Evolutionary conservation across 2,888 invertebrate genomes (phyloP), one percentile per base, ranked within the genome.

Genomic region (Bugulina stolonifera): DNA sequence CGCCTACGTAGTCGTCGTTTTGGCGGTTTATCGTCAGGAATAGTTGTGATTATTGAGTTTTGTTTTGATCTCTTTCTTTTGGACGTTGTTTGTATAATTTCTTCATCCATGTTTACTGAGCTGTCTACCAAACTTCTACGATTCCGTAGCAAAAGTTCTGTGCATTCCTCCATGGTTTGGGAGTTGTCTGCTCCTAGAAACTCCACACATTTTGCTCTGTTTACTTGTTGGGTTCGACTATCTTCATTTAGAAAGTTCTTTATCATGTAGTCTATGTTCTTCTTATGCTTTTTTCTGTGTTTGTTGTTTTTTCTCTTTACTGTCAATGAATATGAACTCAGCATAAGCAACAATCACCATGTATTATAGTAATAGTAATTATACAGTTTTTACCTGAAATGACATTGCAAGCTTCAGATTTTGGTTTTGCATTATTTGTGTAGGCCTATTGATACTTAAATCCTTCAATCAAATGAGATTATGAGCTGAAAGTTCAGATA

Each of bases 211-310:
- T n/a, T 64, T 64, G 25, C 34, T 64, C 64, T 64, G 64, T 64
- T 64, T 10, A 25, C 14, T 10, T 27, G 27, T n/a, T 25, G 18
- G 2, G 64, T 64, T 64, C 64, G 27, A 32, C 64, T 64, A 14
- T 64, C 64, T 34, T 64, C 64, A 64, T 64, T 64, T 10, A 64
- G 64, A 32, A 64, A 64, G 32, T 64, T 64, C 27, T 64, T 27
- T 32, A 64, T 32, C 29, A 64, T 22, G n/a, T 64, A 64, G n/a
- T 64, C 64, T 14, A 64, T 64, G 64, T 64, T 64, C n/a, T 64
- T 64, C n/a, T 32, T 64, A 32, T 64, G 64, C 18, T 34, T 27
- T 32, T 34, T 64, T 64, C n/a, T 64, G 32, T 64, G 64, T n/a
- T 64, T 64, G 32, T 27, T 32, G 5, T 27, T 32, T 32, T 64